Evolutionary conservation across 2,797 vertebrate genomes (phyloP), one percentile per base, ranked within the genome.

Genomic region (Gymnoscopelus braueri): DNA sequence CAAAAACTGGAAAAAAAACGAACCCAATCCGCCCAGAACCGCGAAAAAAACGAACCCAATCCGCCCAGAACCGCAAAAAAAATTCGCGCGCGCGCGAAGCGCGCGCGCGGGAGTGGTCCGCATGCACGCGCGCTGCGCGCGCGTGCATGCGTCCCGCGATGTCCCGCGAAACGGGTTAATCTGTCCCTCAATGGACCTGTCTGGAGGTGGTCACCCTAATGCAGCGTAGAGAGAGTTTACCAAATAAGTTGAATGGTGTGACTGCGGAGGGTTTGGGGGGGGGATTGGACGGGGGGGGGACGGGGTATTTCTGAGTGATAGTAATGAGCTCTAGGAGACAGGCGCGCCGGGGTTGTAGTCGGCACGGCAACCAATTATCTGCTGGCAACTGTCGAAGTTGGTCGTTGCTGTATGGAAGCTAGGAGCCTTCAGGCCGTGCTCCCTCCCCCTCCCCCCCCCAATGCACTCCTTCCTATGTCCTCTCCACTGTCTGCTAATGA

Each of bases 251-350:
- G 52, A 84, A 74, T 73, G 71, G 58, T 71, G 75, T 71, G 77
- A 78, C 65, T 70, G 13, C 5, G 56, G 67, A 68, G 72, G 60
- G 6, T 61, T 75, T 87, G 81, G 79, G 64, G 79, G 64, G 73
- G 70, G 65, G 67, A 76, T 29, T 29, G n/a, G 15, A 15, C 23
- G 10, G 1, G 13, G 23, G 61, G 50, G 48, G 24, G 13, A 2
- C 4, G 47, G 57, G 24, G 7, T n/a, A 66, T 77, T 72, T 89
- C 74, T 90, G 89, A 92, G 84, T 88, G 88, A 90, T 86, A 68
- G 85, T 92, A 93, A 94, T 91, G 92, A 93, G 91, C 84, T 83
- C 57, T 14, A 52, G 79, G 70, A 88, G 90, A 91, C 90, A 87
- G 85, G 70, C 66, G 70, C 63, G n/a, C 79, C 24, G 82, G 26